phyloP scores from a whole-genome alignment of 2,888 invertebrate genomes.

The Melieria picta region DNA sequence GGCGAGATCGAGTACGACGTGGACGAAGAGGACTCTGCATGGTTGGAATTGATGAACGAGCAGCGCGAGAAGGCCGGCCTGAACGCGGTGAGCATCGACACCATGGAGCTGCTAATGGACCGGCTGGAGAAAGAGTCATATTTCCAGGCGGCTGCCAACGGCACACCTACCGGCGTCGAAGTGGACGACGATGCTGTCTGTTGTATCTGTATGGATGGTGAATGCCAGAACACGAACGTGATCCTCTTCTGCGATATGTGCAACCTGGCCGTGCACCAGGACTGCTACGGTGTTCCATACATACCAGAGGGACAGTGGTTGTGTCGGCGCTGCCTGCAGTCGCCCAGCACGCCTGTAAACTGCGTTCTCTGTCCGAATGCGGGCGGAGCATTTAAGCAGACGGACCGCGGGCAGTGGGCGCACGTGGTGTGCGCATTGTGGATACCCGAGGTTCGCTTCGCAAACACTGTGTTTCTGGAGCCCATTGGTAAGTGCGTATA shows the following conservation, averaged over 20 bases:
- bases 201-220: slow-evolving; percentile 98
- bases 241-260: slow-evolving; percentile 99
- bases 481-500: slow-evolving; percentile 77
- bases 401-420: slow-evolving; percentile 94
- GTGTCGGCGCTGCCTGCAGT: slow-evolving; percentile 94
- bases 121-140: slow-evolving; percentile 97
- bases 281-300: slow-evolving; percentile 95
- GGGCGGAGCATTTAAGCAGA: slow-evolving; percentile 98
- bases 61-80: slow-evolving; percentile 78
- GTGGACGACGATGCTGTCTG: slow-evolving; percentile 98
- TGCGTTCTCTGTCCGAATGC: slow-evolving; percentile 98
- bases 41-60: slow-evolving; percentile 91
- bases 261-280: slow-evolving; percentile 98
- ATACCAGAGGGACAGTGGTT: slow-evolving; percentile 98
- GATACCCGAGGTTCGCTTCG: slow-evolving; percentile 98
- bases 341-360: slow-evolving; percentile 94
- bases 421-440: slow-evolving; percentile 99
- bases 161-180: slow-evolving; percentile 77
- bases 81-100: slow-evolving; percentile 84
- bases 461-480: slow-evolving; percentile 97
- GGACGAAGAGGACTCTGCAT: slow-evolving; percentile 97
- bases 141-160: slow-evolving; percentile 82
- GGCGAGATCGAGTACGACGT: slow-evolving; percentile 96
- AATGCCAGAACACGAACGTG: slow-evolving; percentile 98
- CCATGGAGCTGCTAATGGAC: slow-evolving; percentile 96